Conservation (phyloP, 2,113 vertebrate genomes). For the Engystomops pustulosus region DNA sequence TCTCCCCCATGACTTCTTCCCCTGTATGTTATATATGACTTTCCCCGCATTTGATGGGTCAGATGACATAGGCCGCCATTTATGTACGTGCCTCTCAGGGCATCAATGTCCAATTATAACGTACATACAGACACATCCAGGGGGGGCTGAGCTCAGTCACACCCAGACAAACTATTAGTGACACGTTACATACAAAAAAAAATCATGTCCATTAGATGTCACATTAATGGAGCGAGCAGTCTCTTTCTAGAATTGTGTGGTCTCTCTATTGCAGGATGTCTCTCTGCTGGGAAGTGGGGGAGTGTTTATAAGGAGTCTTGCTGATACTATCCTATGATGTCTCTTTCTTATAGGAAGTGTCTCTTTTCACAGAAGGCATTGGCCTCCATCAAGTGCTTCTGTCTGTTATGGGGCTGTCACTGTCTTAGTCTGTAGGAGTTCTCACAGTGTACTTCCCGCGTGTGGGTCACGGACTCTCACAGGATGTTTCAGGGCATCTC, state of each 20-base stretch:
- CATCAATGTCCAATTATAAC: neutral
- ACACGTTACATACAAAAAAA: conserved; percentile 52
- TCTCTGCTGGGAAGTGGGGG: neutral
- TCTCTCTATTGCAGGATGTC: conserved; percentile 10
- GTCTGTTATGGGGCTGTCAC: neutral
- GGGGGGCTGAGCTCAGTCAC: conserved; percentile 20
- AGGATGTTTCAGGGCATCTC: neutral
- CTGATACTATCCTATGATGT: neutral
- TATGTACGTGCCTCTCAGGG: neutral
- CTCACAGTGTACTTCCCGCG: conserved; percentile 36
- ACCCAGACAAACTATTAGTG: conserved; percentile 36
- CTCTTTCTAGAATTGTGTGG: conserved; percentile 9
- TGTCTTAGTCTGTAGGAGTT: neutral
- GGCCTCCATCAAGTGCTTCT: conserved; percentile 4
- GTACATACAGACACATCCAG: conserved; percentile 22
- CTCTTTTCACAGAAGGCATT: neutral
- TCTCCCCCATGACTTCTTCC: too few relatives aligned
- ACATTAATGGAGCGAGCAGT: conserved; percentile 8
- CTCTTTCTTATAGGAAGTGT: conserved; percentile 3
- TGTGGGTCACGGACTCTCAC: conserved; percentile 19
- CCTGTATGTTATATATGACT: neutral
- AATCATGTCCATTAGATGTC: conserved; percentile 31
- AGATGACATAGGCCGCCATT: neutral
- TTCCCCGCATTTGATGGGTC: neutral
- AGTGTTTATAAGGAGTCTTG: neutral